Evolutionary conservation across 2,888 invertebrate genomes (phyloP).

Genomic region (Carabus problematicus): DNA sequence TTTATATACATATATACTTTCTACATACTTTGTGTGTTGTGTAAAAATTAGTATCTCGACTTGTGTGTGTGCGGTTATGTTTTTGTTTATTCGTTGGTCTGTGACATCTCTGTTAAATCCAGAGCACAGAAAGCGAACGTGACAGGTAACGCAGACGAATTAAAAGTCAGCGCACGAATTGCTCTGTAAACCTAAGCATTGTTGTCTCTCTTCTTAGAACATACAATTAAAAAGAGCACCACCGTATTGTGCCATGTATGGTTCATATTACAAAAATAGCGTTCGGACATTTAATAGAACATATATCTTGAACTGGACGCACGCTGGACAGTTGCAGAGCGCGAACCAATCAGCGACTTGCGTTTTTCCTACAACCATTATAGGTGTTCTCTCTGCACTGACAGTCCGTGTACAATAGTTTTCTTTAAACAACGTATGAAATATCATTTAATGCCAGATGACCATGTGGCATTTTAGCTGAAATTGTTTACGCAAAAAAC

Average conservation of each 20-base stretch:
- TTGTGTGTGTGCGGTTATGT: neutral
- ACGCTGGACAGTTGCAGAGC: conserved; percentile 28
- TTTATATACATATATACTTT: no score
- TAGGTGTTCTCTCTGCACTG: conserved; percentile 13
- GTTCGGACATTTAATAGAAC: conserved; percentile 43
- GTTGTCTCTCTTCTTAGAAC: conserved; percentile 49
- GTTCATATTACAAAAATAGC: conserved; percentile 51
- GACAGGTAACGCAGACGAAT: conserved; percentile 16
- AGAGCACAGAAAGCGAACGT: conserved; percentile 42
- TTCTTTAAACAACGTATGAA: conserved; percentile 3
- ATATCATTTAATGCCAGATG: conserved; percentile 5
- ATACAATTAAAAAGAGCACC: conserved; percentile 50
- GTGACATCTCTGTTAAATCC: conserved; percentile 39
- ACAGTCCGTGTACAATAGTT: neutral
- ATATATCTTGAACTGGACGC: conserved; percentile 24
- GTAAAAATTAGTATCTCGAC: neutral
- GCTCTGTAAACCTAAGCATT: conserved; percentile 48
- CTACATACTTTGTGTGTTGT: neutral
- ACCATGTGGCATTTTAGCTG: conserved; percentile 24
- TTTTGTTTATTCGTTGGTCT: conserved; percentile 17
- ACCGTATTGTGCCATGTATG: conserved; percentile 53
- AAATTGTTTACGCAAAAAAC: conserved; percentile 22
- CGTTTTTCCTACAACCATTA: conserved; percentile 34
- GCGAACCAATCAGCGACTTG: conserved; percentile 29
- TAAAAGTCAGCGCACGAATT: conserved; percentile 40